Percentiles rank a stretch among this genome's conserved stretches.
phyloP scores from a whole-genome alignment of 1,140 invertebrate species.

The Hyphantria cunea region DNA sequence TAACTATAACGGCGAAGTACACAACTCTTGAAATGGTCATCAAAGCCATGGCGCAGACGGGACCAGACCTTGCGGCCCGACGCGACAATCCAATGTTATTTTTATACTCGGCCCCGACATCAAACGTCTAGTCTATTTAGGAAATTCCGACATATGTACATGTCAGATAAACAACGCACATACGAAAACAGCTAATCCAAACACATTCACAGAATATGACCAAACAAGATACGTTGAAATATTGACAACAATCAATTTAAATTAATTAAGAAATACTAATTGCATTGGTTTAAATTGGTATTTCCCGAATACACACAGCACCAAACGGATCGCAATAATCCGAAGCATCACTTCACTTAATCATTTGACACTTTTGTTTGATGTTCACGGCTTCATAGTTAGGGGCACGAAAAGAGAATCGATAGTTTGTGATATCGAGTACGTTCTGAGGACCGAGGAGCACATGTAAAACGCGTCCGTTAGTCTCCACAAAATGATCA shows the following conservation, averaged over 20 bases:
- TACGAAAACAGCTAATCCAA: constrained; percentile 34
- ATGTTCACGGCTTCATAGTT: no score
- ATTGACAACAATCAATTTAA: constrained; percentile 25
- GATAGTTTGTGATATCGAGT: no score
- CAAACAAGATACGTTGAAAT: constrained; percentile 11
- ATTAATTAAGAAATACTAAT: constrained; percentile 49
- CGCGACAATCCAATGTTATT: constrained; percentile 74
- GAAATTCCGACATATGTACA: constrained; percentile 71
- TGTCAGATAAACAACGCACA: constrained; percentile 71
- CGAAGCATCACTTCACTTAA: constrained; percentile 20
- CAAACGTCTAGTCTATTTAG: constrained; percentile 73
- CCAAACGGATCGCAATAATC: constrained; percentile 18
- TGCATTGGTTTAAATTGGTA: constrained; percentile 58
- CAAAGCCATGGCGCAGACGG: constrained; percentile 48
- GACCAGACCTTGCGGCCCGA: constrained; percentile 54
- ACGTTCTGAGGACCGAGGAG: no score
- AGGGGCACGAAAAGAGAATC: no score
- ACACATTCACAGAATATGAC: constrained; percentile 24
- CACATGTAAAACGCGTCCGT: no score
- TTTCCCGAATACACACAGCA: constrained; percentile 51
- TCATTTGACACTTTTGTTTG: not conserved
- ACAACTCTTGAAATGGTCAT: constrained; percentile 51
- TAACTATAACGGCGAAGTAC: constrained; percentile 47
- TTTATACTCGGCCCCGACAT: constrained; percentile 76
- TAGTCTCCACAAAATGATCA: no score